Percentiles rank a stretch among this genome's conserved stretches.
phyloP scores from a whole-genome alignment of 2,888 invertebrate species.

The Trichogramma dendrolimi region DNA sequence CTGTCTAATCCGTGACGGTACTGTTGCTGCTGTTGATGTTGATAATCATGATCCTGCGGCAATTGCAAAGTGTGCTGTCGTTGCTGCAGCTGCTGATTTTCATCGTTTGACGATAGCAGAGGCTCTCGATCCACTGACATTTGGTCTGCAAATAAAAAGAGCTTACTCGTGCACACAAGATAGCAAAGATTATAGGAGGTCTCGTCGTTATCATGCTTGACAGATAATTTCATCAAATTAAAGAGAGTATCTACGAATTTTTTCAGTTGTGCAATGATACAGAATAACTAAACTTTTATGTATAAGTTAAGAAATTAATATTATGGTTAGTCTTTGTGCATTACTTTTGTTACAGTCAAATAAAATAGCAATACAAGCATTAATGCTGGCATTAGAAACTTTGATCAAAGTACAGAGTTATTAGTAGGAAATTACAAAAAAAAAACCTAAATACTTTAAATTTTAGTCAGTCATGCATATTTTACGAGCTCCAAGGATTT shows the following conservation, averaged over 20 bases:
- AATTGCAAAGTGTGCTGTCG: background rate
- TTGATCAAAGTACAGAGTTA: constrained; percentile 11
- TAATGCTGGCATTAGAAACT: no score
- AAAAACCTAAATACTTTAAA: no score
- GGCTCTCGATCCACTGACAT: constrained; percentile 47
- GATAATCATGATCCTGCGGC: background rate
- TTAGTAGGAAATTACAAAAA: no score
- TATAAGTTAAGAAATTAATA: no score
- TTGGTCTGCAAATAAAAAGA: constrained; percentile 48
- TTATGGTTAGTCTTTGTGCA: no score
- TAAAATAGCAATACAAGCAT: no score
- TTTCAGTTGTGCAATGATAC: no score
- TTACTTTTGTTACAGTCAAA: no score
- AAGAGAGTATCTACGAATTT: no score
- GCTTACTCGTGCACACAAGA: constrained; percentile 47
- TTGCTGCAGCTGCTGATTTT: constrained; percentile 4
- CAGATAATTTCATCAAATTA: no score
- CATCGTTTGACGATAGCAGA: constrained; percentile 45
- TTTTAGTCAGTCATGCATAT: constrained; percentile 11
- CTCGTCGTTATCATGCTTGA: no score
- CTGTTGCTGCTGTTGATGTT: constrained; percentile 21
- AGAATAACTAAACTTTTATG: no score
- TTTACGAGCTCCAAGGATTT: constrained; percentile 27
- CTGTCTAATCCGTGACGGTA: constrained; percentile 40
- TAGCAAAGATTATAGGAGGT: constrained; percentile 28